Base-by-base conservation (phyloP, 2,113 vertebrate genomes). In the Tenebrosternarchus preto region DNA sequence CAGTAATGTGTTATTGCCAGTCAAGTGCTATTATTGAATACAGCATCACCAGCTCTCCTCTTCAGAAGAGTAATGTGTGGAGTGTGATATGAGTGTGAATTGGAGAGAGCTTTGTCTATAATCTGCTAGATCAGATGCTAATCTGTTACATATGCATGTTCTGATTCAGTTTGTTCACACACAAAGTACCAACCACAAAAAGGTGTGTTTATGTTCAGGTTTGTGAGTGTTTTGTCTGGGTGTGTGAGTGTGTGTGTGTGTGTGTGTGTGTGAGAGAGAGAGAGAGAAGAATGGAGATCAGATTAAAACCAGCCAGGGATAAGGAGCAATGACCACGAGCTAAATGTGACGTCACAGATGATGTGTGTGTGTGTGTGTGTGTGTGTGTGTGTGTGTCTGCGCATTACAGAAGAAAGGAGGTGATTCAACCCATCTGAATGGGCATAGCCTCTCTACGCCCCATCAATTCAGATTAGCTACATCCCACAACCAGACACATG, bases 261-360 rank as follows among this genome's bases (percentile, higher is more conserved):
- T 61, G 78, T 84, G 73, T 85, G 79, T 66, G 59, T 9, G 1
- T 7, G n/a, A 12, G n/a, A 19, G 8, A 80, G n/a, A n/a, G n/a
- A n/a, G n/a, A n/a, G n/a, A n/a, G n/a, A 66, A 76, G 80, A 55
- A 74, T 77, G 19, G 5, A 76, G 36, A 57, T 19, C 70, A 77
- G 82, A 86, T 80, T 86, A 70, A 86, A 50, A 64, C 1, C 69
- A 61, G 11, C 36, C 63, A 74, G 59, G 78, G 88, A 89, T 88
- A 86, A 89, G 72, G 17, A 59, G 71, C 43, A 50, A 50, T 15
- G 43, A 15, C 43, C 11, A 50, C 80, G 76, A 70, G 64, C 64
- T 17, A 74, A 74, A 27, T 69, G 73, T 81, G 39, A 36, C 16
- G 3, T 81, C 43, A 70, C 73, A 57, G n/a, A 50, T 24, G 27